Percentiles rank a stretch among this genome's conserved stretches.
These are phyloP conservation scores for Isaurus tuberculatus DNA, from an alignment of 92 coral and sea anemone species.

Conservation along the genomic window DNA sequence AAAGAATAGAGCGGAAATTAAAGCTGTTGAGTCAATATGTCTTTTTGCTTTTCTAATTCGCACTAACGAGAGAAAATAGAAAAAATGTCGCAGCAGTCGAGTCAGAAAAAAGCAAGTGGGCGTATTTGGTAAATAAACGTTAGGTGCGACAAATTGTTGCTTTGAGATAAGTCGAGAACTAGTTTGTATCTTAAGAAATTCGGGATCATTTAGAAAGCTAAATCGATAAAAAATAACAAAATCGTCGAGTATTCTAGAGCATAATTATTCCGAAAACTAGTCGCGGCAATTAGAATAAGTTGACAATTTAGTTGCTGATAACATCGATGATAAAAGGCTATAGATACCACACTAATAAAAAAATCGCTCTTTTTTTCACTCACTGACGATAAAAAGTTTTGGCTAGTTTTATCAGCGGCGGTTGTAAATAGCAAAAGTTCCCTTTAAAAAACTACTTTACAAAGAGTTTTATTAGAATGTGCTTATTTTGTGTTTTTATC, in stretches of 20 bases:
- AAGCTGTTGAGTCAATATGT: conserved; percentile 68
- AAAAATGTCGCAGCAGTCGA: conserved; percentile 45
- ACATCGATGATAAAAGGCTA: conserved; percentile 11
- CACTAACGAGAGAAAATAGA: conserved; percentile 69
- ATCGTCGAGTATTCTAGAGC: background rate
- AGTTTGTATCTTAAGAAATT: conserved; percentile 15
- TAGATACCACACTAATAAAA: conserved; percentile 40
- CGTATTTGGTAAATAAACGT: conserved; percentile 17
- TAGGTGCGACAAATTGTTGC: conserved; percentile 4
- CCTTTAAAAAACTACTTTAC: background rate
- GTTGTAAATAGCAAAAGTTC: background rate
- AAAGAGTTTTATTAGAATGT: background rate
- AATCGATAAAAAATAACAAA: conserved; percentile 4
- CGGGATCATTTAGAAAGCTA: conserved; percentile 4
- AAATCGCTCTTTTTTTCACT: conserved; percentile 4
- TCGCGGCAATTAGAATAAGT: conserved; percentile 11
- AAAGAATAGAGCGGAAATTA: conserved; percentile 78
- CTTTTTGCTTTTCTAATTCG: conserved; percentile 76
- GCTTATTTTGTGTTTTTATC: background rate
- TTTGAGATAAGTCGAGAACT: conserved; percentile 18
- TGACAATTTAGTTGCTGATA: conserved; percentile 31
- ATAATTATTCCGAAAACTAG: conserved; percentile 31
- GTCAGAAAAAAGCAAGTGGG: conserved; percentile 52
- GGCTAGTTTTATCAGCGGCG: conserved; percentile 19
- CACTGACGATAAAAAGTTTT: background rate